Evolutionary conservation across 1,140 invertebrate genomes (phyloP), one percentile per base, ranked within the genome.

Genomic region (Teleopsis dalmanni): DNA sequence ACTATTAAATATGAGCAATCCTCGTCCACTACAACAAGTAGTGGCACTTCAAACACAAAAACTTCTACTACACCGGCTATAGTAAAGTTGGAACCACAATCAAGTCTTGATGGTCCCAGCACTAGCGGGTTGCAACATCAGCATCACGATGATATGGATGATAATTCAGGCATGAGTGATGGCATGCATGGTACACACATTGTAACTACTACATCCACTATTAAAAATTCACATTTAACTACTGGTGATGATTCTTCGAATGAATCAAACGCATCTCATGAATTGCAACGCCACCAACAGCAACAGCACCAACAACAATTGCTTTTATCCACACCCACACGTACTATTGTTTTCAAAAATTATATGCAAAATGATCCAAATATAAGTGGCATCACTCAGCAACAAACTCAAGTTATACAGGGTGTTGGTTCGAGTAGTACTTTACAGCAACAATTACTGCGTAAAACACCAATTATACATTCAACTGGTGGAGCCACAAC

Each of bases 351-450:
- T 33, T 64, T 67, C 10, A 67, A 67, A 36, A 67, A 67, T 34
- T 67, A 64, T 25, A 55, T 63, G 59, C 61, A 57, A 36, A 62
- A 59, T 34, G 53, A 58, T 13, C 57, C 56, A 9, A 45, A 29
- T 36, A 31, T 54, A 57, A 52, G 49, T 57, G 47, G 38, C 37
- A 59, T 35, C 26, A 18, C 26, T 23, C 48, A 51, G 13, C 57
- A 64, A 52, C 64, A 64, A 50, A 61, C 64, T 50, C 64, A 67
- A 53, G 64, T 64, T 42, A 66, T 67, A 51, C 64, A 67, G 45
- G 60, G 62, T 51, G 62, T 56, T 62, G 47, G 35, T 35, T 53
- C 40, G 48, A 58, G 45, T 45, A 57, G 47, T 42, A 54, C 33
- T 16, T 27, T 52, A 27, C 51, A 52, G 34, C 64, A 67, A 47